Base-by-base conservation (phyloP, 2,888 invertebrate species). In the Parascotia fuliginaria region DNA sequence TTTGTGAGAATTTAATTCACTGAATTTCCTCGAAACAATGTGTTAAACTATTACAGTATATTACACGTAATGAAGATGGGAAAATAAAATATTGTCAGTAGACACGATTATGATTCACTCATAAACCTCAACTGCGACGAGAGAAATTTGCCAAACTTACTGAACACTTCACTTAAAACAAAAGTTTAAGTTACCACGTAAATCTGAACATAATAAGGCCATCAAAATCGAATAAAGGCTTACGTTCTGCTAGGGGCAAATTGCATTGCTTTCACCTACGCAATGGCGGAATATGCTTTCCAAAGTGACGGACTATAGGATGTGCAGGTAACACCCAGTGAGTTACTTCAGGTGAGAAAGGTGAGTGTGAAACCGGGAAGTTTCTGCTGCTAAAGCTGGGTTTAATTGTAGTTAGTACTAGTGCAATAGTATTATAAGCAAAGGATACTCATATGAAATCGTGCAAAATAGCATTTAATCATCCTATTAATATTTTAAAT, bases 201-300 rank as follows among this genome's bases (percentile, higher is more conserved):
- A 50, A 44, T 50, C 31, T 31, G 31, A 24, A 44, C 43, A 51
- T 55, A 60, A 61, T 63, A 49, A 54, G 55, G 54, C 61, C 65
- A 73, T 73, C 65, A 70, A 70, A 65, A 61, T 67, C 63, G 58
- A 65, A 70, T 70, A 67, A 31, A 65, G 54, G 53, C 59, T 24
- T 63, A 54, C 65, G 63, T 48, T 54, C 46, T 52, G 54, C 57
- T 52, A 64, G 63, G 59, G 62, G 72, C 67, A 75, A 75, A 74
- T 75, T 72, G 63, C 57, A 52, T 62, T 60, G 72, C 82, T 82
- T 82, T 82, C 82, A 65, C 80, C 70, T 54, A 74, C 72, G 73
- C 74, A 74, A 28, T 55, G 47, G 40, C 70, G 65, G 68, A 70
- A 69, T 42, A 32, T 46, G 54, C 60, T 67, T 62, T 61, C 59